Percentiles rank a stretch among this genome's conserved stretches.
Conservation (phyloP, 2,797 vertebrate genomes). For the Hemitrygon akajei region DNA sequence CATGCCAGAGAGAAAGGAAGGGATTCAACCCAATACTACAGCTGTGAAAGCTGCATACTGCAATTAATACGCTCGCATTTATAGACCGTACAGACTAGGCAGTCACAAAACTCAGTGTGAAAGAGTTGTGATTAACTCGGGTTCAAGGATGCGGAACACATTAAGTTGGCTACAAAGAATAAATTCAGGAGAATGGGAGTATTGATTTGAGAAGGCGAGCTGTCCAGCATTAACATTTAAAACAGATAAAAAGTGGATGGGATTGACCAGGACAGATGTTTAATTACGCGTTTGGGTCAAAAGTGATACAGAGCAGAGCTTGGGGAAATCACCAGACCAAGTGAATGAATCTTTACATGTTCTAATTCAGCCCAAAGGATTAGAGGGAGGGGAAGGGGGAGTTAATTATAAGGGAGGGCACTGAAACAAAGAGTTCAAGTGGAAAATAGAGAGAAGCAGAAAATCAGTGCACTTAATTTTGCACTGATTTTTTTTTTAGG, state of each 20-base stretch:
- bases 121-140: constrained; percentile 27
- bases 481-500: not conserved
- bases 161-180: not conserved
- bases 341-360: not conserved
- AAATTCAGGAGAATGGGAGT: not conserved
- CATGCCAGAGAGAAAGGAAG: constrained; percentile 16
- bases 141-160: constrained; percentile 18
- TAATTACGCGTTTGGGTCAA: constrained; percentile 22
- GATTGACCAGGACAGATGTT: constrained; percentile 22
- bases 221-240: not conserved
- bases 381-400: not conserved
- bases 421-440: not conserved
- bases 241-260: constrained; percentile 26
- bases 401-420: constrained; percentile 1
- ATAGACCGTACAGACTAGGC: not conserved
- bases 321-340: constrained; percentile 25
- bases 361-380: constrained; percentile 15
- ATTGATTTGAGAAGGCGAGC: not conserved
- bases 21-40: constrained; percentile 20
- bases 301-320: not conserved
- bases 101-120: constrained; percentile 20
- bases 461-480: constrained; percentile 30
- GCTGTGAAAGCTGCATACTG: constrained; percentile 18
- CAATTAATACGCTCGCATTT: constrained; percentile 21
- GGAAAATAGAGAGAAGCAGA: constrained; percentile 19